Base-by-base conservation (phyloP, 2,888 invertebrate genomes). In the Celastrina argiolus region DNA sequence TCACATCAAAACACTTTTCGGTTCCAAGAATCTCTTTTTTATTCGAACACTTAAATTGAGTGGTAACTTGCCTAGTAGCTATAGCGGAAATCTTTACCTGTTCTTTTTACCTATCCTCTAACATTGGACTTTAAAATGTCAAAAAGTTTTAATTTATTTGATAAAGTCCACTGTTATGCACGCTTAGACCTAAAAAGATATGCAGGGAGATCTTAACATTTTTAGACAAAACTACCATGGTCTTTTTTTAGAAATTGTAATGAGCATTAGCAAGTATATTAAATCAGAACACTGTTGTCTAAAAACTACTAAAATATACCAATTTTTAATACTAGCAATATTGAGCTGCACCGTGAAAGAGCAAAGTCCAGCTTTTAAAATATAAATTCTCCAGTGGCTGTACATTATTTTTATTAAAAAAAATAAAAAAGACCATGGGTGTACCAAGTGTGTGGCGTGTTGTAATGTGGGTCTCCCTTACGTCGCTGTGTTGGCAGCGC, bases 21-120 rank as follows among this genome's bases (percentile, higher is more conserved):
- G 87, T 88, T 84, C 90, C 87, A 88, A 77, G 88, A 87, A 87
- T 89, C 88, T 88, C 88, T 77, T 73, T 72, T 75, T 59, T 70
- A 69, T 67, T 69, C 70, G 77, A 77, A 76, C 78, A 79, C 75
- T 79, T 72, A 76, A 75, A 68, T 76, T 86, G 78, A 76, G 80
- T 88, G 86, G 88, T 79, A 82, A 91, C 91, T 91, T 91, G 90
- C 91, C 84, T 86, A 88, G 90, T 90, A 91, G 90, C 90, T 91
- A 90, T 90, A 88, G 91, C 91, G 89, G 80, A 71, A 82, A 88
- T 80, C 81, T 82, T 75, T 80, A 79, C 80, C 79, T 83, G 76
- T 84, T 74, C 79, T 79, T 79, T 81, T 76, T 78, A 81, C 81
- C 82, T 82, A 81, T 81, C 84, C 84, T 81, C 83, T 79, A 74